A percentile compares a stretch with the other conserved stretches of the same genome.
These are phyloP conservation scores for Phyllotreta cruciferae DNA, from an alignment of 2,888 invertebrate genomes.

Conservation along the genomic window DNA sequence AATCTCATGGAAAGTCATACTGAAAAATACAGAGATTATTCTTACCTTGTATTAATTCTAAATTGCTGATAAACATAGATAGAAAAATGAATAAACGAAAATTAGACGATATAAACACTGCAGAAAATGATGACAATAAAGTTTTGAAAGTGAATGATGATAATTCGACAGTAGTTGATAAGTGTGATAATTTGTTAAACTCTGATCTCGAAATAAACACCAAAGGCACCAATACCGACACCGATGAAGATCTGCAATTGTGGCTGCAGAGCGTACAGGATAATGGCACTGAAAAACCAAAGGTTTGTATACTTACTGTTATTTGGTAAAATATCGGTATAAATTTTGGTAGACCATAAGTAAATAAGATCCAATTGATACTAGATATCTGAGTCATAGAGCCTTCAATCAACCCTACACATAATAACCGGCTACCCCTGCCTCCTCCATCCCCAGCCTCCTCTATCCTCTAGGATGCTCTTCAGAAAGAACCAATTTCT, in stretches of 20 bases:
- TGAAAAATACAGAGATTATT: not conserved
- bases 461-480: no score
- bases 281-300: conserved; percentile 12
- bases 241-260: conserved; percentile 24
- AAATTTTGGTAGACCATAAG: no score
- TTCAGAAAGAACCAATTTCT: no score
- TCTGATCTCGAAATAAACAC: conserved; percentile 12
- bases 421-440: no score
- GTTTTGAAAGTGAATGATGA: conserved; percentile 10
- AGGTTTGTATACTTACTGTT: conserved; percentile 24
- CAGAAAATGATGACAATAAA: conserved; percentile 5
- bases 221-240: conserved; percentile 30
- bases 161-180: not conserved
- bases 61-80: conserved; percentile 11
- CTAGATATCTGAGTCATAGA: no score
- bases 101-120: conserved; percentile 14
- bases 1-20: not conserved
- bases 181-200: conserved; percentile 13
- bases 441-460: no score
- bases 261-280: conserved; percentile 4
- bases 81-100: conserved; percentile 32
- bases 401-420: no score
- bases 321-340: no score
- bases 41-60: not conserved
- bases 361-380: no score